Evolutionary conservation across 2,113 vertebrate species (phyloP).

Genomic region (Bettongia penicillata): DNA sequence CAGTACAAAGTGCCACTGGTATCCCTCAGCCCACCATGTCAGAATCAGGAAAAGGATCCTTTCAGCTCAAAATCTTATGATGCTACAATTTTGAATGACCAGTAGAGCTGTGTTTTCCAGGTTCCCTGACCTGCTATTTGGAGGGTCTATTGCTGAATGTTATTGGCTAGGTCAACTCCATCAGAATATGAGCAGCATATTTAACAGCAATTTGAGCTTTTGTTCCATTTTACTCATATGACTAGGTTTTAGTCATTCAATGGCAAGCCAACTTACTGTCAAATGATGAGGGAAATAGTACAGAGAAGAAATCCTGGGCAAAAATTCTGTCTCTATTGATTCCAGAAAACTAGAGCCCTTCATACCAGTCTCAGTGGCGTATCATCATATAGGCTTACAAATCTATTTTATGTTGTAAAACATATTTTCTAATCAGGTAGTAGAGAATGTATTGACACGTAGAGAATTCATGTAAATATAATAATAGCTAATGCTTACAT

Average conservation of each 20-base stretch:
- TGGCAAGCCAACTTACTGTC: not conserved
- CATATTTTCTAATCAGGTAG: slow-evolving; percentile 14
- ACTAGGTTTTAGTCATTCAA: not conserved
- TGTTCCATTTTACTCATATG: not conserved
- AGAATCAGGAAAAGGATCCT: not conserved
- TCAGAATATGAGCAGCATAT: not conserved
- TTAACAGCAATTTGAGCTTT: not conserved
- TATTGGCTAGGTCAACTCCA: not conserved
- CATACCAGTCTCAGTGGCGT: not conserved
- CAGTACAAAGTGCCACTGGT: not conserved
- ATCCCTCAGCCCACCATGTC: no score
- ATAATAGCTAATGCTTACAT: not conserved
- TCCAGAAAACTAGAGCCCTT: not conserved
- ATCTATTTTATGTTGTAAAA: not conserved
- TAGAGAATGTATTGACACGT: not conserved
- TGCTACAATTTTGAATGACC: not conserved
- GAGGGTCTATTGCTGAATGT: not conserved
- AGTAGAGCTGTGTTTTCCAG: not conserved
- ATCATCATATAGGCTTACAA: not conserved
- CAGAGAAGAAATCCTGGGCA: not conserved
- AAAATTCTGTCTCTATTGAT: not conserved
- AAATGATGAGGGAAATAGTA: not conserved
- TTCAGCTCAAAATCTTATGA: not conserved
- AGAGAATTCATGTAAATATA: not conserved
- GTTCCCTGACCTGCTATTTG: not conserved